Percentiles rank a stretch among this genome's conserved stretches.
phyloP scores from a whole-genome alignment of 1,140 invertebrate genomes.

The Magallana angulata region DNA sequence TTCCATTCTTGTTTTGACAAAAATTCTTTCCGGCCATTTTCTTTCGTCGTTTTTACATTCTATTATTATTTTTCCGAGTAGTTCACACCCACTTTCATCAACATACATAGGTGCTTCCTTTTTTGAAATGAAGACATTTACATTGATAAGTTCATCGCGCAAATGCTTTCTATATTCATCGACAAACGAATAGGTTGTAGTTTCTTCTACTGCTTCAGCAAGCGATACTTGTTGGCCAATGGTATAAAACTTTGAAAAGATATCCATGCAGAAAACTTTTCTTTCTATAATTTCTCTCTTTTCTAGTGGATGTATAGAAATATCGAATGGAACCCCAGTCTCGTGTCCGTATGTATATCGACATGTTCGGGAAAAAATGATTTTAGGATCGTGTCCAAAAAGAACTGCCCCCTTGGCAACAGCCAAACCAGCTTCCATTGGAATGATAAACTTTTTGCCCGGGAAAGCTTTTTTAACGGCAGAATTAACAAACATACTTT shows the following conservation, averaged over 20 bases:
- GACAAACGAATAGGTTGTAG: background rate
- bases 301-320: background rate
- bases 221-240: background rate
- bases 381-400: no score
- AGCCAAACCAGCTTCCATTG: no score
- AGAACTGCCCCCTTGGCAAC: no score
- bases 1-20: background rate
- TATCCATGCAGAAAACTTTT: background rate
- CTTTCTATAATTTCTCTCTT: background rate
- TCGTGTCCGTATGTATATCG: no score
- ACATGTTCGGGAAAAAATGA: no score
- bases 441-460: no score
- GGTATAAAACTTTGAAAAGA: background rate
- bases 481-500: no score
- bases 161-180: background rate
- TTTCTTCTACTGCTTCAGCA: background rate
- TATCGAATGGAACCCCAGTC: background rate
- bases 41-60: background rate
- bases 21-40: conserved; percentile 10
- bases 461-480: no score
- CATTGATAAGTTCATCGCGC: background rate
- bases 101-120: conserved; percentile 21
- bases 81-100: background rate
- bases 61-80: conserved; percentile 5
- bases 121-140: conserved; percentile 6